Evolutionary conservation across 1,140 invertebrate species (phyloP), one percentile per base, ranked within the genome.

Genomic region (Maniola jurtina): DNA sequence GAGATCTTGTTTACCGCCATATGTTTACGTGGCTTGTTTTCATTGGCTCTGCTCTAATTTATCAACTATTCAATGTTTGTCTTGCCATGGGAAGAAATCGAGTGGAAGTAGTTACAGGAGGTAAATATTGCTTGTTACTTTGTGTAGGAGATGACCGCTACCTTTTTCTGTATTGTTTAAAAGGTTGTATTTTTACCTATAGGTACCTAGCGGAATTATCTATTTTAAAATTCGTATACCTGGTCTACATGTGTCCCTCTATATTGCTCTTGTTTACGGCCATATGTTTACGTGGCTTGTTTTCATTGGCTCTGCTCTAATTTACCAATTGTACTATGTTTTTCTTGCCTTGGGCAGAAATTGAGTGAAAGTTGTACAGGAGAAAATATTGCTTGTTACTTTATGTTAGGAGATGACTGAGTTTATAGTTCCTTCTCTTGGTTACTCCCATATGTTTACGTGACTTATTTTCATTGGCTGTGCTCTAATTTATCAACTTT

Each of bases 11-110:
- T 67, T 61, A 67, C 65, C 10, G 58, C 50, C 65, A 40, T 61
- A 45, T 61, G 65, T 67, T 66, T 67, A 67, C 52, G 65, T 61
- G 42, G 42, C 57, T 61, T 67, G 65, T 66, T 61, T 61, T 66
- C 58, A 66, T 66, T 61, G 65, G 52, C 52, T 14, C 35, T 33
- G 59, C 25, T 60, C 33, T 67, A 67, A 61, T 67, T 67, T 60
- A 67, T 67, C 55, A 61, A 56, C 7, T 61, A 59, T 67, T 64
- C 13, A 42, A 64, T 64, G 15, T 40, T 63, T 63, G 42, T 42
- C 16, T 52, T 38, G 8, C 25, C 48, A 33, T 42, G 8, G 5
- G 7, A 2, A 16, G 14, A 52, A 25, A 25, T 16, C 8, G 48
- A 52, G 13, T 25, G 48, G 10, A 14, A 7, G 48, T n/a, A 9